Conservation (phyloP, 1,140 invertebrate species). For the Drosophila mayri region DNA sequence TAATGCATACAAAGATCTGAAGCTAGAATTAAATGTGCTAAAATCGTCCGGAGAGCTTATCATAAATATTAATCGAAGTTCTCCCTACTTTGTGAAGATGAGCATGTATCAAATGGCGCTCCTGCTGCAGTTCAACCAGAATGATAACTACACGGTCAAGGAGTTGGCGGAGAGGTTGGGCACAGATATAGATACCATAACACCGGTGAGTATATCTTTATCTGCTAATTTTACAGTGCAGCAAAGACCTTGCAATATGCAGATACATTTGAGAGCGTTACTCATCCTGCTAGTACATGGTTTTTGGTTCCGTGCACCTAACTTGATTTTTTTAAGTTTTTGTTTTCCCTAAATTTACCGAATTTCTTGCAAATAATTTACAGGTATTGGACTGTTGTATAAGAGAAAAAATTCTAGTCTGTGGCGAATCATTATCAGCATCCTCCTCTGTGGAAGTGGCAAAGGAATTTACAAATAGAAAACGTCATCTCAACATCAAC, state of each 20-base stretch:
- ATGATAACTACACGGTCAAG: not conserved
- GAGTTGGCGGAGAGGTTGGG: not conserved
- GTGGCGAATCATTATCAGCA: not conserved
- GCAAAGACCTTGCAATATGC: not conserved
- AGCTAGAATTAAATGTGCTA: not conserved
- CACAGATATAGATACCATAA: not conserved
- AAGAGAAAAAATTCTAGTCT: not conserved
- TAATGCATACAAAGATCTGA: accelerated
- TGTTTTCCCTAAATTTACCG: not conserved
- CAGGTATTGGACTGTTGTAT: slow-evolving; percentile 2
- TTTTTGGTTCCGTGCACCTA: not conserved
- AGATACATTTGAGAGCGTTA: not conserved
- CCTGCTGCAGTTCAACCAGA: slow-evolving; percentile 25
- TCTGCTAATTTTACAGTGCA: not conserved
- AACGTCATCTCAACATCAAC: slow-evolving; percentile 1
- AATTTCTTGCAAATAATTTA: not conserved
- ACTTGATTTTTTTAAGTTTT: not conserved
- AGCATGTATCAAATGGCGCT: slow-evolving; percentile 28
- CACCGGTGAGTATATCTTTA: slow-evolving; percentile 7
- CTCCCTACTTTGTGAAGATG: not conserved
- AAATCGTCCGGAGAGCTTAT: slow-evolving; percentile 9
- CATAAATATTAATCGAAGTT: not conserved
- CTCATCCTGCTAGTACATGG: not conserved
- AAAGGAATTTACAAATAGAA: slow-evolving; percentile 5
- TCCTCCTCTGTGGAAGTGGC: not conserved